Conservation (phyloP, 1,140 invertebrate genomes). For the Trachymyrmex septentrionalis region DNA sequence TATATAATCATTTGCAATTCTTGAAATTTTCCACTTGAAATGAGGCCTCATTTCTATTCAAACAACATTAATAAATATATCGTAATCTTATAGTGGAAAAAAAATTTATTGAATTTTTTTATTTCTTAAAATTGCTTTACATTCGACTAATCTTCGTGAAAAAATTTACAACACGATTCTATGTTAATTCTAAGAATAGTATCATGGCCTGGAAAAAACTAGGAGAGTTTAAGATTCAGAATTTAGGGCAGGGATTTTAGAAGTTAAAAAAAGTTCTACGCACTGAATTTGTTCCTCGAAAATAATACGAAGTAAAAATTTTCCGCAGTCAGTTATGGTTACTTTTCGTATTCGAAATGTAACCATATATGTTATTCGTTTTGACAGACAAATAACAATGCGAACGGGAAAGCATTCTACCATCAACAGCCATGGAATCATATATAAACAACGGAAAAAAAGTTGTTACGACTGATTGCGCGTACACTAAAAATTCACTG, state of each 20-base stretch:
- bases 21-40: background rate
- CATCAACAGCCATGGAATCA: slow-evolving; percentile 34
- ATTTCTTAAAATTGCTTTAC: background rate
- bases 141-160: background rate
- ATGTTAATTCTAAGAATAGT: background rate
- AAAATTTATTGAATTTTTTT: background rate
- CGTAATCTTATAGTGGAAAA: background rate
- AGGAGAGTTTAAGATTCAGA: background rate
- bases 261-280: background rate
- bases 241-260: background rate
- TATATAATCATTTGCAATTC: too few relatives aligned
- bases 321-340: slow-evolving; percentile 25
- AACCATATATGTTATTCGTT: slow-evolving; percentile 37
- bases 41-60: background rate
- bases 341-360: background rate
- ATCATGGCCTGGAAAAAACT: background rate
- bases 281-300: background rate
- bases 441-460: slow-evolving; percentile 44
- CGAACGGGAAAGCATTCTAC: slow-evolving; percentile 12
- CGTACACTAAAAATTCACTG: slow-evolving; percentile 7
- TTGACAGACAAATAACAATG: slow-evolving; percentile 49
- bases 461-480: slow-evolving; percentile 12
- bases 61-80: background rate
- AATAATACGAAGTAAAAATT: slow-evolving; percentile 23
- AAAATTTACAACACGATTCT: background rate